Conservation (phyloP, 2,888 invertebrate species). For the Lasioglossum lativentre region DNA sequence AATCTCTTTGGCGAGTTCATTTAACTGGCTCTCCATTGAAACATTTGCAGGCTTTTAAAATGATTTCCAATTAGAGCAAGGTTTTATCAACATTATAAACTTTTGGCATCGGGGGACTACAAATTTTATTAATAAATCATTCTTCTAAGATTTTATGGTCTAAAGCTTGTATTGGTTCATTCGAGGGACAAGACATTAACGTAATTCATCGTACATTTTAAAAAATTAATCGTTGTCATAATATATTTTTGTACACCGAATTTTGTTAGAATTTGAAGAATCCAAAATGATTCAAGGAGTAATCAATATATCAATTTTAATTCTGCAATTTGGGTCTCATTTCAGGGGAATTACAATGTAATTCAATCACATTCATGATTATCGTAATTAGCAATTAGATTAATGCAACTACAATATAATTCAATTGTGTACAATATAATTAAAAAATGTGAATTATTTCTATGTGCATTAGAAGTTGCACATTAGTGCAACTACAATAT, state of each 20-base stretch:
- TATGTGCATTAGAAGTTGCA: too few species aligned
- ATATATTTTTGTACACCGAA: background rate
- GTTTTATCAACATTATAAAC: background rate
- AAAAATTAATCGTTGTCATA: background rate
- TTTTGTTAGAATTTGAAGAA: too few species aligned
- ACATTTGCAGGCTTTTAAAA: background rate
- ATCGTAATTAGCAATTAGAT: too few species aligned
- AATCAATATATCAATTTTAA: background rate
- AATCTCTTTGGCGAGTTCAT: conserved; percentile 41
- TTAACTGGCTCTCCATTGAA: conserved; percentile 39
- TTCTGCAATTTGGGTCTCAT: background rate
- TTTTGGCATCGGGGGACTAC: too few species aligned
- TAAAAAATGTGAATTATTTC: too few species aligned
- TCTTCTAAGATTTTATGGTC: background rate
- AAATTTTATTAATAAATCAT: background rate
- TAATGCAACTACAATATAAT: background rate
- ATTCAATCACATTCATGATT: too few species aligned
- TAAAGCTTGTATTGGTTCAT: background rate
- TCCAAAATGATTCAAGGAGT: too few species aligned
- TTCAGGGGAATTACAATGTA: background rate
- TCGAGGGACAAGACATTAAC: background rate
- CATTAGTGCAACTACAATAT: too few species aligned
- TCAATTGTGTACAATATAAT: too few species aligned
- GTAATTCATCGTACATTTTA: too few species aligned
- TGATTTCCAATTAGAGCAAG: background rate